Base-by-base conservation (phyloP, 2,888 invertebrate species). In the Flexamia atlantica region DNA sequence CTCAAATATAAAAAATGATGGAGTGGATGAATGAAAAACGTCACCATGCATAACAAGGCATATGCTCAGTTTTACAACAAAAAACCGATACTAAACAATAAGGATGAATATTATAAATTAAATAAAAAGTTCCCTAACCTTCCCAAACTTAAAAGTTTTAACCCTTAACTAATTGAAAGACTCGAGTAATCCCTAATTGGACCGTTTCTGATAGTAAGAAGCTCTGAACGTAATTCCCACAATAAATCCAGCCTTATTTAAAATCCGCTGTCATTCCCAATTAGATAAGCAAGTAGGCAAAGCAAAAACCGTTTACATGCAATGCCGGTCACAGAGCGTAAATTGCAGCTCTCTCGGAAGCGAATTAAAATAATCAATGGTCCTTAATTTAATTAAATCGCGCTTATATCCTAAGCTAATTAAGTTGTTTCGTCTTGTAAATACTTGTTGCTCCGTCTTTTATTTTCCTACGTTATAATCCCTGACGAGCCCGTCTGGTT, bases 351-450 rank as follows among this genome's bases (percentile, higher is more conserved):
- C 72, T 20, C 20, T 57, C 30, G 17, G 25, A 30, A 10, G 72
- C 36, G 42, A 72, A 72, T 72, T 36, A 23, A 72, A 72, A 72
- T 72, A 72, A 72, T 72, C 72, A 72, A 72, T 72, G 72, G 64
- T 40, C 72, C 36, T 72, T 72, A 72, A 72, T 72, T 72, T 72
- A 72, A 72, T 72, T 72, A 40, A 72, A 72, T 36, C 20, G 17
- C 68, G 36, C 32, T 68, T 68, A 32, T 68, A 72, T 72, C 72
- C 30, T 72, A 36, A 40, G 30, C n/a, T 72, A 72, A 72, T 72
- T 72, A 72, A 72, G 40, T 72, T 72, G 72, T 72, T 72, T 70
- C 9, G 10, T n/a, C 32, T 72, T 64, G 64, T 25, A 72, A 68
- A 72, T 40, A 40, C 40, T 36, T 42, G 40, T 72, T 30, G 32